Evolutionary conservation across 2,797 vertebrate species (phyloP).

Genomic region (Myotis planiceps): DNA sequence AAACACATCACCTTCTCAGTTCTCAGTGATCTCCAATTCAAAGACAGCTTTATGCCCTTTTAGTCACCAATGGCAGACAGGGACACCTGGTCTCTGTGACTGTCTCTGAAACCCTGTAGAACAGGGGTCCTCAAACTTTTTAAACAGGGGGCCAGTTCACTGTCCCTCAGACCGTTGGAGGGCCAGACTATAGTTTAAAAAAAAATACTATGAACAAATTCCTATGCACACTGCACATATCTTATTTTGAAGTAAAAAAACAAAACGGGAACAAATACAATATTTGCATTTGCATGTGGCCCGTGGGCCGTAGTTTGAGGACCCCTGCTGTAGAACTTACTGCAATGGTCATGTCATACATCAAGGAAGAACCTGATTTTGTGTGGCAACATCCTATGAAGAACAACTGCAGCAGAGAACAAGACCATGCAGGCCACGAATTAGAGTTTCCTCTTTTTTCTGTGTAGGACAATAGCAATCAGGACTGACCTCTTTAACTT

Average conservation of each 20-base stretch:
- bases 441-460: neutral
- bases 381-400: neutral
- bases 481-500: neutral
- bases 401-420: neutral
- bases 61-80: neutral
- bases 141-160: too few species aligned
- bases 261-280: too few species aligned
- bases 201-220: too few species aligned
- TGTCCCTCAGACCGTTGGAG: too few species aligned
- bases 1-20: neutral
- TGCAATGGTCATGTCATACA: neutral
- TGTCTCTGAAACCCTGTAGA: neutral
- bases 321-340: neutral
- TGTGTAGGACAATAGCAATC: neutral
- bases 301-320: too few species aligned
- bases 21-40: neutral
- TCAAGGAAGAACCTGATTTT: neutral
- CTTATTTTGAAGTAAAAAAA: too few species aligned
- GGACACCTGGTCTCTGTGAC: neutral
- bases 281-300: too few species aligned
- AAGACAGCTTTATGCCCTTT: neutral
- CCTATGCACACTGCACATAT: too few species aligned
- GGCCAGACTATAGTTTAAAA: too few species aligned
- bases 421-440: neutral
- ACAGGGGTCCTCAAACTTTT: too few species aligned